Conservation (phyloP, 1,140 invertebrate species). For the Heliconius hewitsoni region DNA sequence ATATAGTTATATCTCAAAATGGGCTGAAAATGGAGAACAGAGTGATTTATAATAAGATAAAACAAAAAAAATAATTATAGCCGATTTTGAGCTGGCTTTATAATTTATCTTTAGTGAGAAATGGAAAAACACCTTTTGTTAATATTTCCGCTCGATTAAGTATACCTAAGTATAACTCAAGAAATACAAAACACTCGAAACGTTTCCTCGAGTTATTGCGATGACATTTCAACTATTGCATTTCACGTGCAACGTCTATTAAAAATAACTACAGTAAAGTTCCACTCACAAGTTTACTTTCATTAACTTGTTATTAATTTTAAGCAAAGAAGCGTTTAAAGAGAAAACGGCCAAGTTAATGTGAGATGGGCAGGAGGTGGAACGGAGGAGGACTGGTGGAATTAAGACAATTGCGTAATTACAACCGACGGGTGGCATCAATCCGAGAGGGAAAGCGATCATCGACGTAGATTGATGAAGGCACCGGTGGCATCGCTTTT, state of each 20-base stretch:
- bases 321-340: slow-evolving; percentile 18
- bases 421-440: slow-evolving; percentile 44
- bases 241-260: neutral
- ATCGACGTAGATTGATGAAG: slow-evolving; percentile 47
- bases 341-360: slow-evolving; percentile 22
- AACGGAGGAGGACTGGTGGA: neutral
- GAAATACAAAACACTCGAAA: neutral
- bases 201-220: neutral
- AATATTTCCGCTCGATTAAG: neutral
- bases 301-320: slow-evolving; percentile 4
- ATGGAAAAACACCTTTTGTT: neutral
- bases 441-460: slow-evolving; percentile 49
- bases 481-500: slow-evolving; percentile 23
- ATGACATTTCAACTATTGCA: slow-evolving; percentile 13
- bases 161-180: neutral
- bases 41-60: too few species aligned
- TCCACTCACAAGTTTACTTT: neutral
- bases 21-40: too few species aligned
- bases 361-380: neutral
- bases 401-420: slow-evolving; percentile 45
- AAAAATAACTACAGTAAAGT: slow-evolving; percentile 5
- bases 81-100: too few species aligned
- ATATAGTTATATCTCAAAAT: too few species aligned
- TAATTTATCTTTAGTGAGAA: neutral
- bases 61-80: too few species aligned